A percentile compares a stretch with the other conserved stretches of the same genome.
Conservation (phyloP, 2,113 vertebrate genomes). For the Regulus satrapa region DNA sequence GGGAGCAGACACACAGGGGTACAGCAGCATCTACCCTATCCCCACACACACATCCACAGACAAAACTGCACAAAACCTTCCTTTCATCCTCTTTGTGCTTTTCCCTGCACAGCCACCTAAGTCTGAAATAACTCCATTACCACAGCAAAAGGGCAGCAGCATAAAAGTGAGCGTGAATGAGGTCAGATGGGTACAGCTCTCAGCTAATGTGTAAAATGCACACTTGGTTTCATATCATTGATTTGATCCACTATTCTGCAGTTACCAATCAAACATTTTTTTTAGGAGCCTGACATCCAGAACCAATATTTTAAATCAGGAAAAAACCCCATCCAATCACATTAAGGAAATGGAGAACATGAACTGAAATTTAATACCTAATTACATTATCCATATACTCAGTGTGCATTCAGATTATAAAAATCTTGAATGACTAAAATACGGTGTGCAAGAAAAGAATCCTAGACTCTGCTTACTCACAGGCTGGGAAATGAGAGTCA, state of each 20-base stretch:
- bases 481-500: not conserved
- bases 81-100: not conserved
- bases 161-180: not conserved
- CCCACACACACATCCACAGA: rapidly evolving
- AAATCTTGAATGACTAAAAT: not conserved
- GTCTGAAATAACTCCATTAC: not conserved
- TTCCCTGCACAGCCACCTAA: not conserved
- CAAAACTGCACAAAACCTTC: not conserved
- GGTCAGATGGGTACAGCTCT: not conserved
- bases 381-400: not conserved
- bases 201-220: slow-evolving; percentile 9
- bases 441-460: not conserved
- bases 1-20: rapidly evolving
- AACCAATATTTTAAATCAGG: slow-evolving; percentile 19
- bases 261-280: not conserved
- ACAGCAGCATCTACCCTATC: not conserved
- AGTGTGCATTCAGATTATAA: not conserved
- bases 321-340: not conserved
- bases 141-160: not conserved
- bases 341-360: slow-evolving; percentile 33
- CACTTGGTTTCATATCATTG: not conserved
- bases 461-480: not conserved
- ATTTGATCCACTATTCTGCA: not conserved
- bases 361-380: not conserved
- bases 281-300: not conserved